Base-by-base conservation (phyloP, 2,888 invertebrate genomes). In the Drosophila demipolita region DNA sequence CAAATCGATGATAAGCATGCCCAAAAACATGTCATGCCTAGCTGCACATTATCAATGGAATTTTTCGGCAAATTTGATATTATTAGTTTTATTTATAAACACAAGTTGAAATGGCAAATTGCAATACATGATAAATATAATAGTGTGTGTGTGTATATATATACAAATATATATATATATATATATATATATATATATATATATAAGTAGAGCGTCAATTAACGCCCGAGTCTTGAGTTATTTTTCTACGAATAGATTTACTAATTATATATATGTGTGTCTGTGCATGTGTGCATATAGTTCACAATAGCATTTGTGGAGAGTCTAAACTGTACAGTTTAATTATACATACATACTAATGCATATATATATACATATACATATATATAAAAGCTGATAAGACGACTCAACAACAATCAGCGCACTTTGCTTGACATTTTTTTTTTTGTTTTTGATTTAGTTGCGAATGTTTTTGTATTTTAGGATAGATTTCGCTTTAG, bases 31-130 rank as follows among this genome's bases (percentile, higher is more conserved):
- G 17, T 15, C 23, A 45, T 45, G 45, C 15, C 60, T 45, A 61
- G 59, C 26, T 65, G 64, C 38, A 57, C 69, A 79, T 77, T 79
- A 77, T 77, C 79, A 79, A 77, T 79, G 77, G 77, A 77, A 77
- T 80, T 78, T 78, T 77, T 79, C 60, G 74, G 23, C 72, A 57
- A 59, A 57, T 15, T 57, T 64, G 66, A 26, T 50, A 57, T 57
- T 60, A 52, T 73, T 55, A 49, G 20, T 65, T 55, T 52, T 54
- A 73, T 82, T 70, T 86, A 72, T 73, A 76, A 63, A 71, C 79
- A 75, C 66, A 33, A 62, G 71, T 49, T 29, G 20, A 50, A 52
- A 20, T 54, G 52, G 45, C 11, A 33, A 60, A 50, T 53, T 26
- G 49, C 38, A 69, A 48, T 58, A 40, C 48, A 65, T 58, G 66